These are phyloP conservation scores for Asarcornis scutulata DNA, from an alignment of 2,113 vertebrate genomes.

Conservation along the genomic window DNA sequence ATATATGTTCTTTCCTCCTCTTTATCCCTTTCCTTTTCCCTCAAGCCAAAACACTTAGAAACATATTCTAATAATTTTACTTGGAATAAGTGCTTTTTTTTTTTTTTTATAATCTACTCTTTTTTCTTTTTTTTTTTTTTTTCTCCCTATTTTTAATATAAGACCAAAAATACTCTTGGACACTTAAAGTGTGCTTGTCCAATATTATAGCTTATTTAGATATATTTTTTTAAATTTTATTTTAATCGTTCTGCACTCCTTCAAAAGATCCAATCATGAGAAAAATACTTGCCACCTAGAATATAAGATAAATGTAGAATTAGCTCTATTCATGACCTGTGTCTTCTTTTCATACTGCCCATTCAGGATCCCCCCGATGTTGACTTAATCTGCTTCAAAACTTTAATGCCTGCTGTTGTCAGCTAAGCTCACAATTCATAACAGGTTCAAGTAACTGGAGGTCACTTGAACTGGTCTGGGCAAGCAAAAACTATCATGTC, in stretches of 20 bases:
- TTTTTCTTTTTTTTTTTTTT: constrained; percentile 10
- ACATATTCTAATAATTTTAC: neutral
- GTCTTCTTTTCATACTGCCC: neutral
- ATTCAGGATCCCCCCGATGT: neutral
- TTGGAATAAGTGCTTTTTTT: neutral
- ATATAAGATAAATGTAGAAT: neutral
- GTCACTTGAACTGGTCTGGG: neutral
- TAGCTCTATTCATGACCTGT: neutral
- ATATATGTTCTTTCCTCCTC: neutral
- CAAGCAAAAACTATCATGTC: neutral
- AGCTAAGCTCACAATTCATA: neutral
- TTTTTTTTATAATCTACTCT: neutral
- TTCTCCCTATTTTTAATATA: neutral
- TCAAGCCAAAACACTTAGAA: neutral
- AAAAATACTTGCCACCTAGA: neutral
- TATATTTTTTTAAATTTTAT: neutral
- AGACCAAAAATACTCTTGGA: neutral
- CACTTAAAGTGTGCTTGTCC: neutral
- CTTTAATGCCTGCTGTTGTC: neutral
- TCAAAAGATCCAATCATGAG: neutral
- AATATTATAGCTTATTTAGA: neutral
- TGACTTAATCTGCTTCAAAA: neutral
- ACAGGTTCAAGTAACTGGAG: neutral
- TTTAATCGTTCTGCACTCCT: neutral
- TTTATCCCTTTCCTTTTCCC: neutral